phyloP scores from a whole-genome alignment of 2,888 invertebrate genomes.

The Acanthopleura granulata region DNA sequence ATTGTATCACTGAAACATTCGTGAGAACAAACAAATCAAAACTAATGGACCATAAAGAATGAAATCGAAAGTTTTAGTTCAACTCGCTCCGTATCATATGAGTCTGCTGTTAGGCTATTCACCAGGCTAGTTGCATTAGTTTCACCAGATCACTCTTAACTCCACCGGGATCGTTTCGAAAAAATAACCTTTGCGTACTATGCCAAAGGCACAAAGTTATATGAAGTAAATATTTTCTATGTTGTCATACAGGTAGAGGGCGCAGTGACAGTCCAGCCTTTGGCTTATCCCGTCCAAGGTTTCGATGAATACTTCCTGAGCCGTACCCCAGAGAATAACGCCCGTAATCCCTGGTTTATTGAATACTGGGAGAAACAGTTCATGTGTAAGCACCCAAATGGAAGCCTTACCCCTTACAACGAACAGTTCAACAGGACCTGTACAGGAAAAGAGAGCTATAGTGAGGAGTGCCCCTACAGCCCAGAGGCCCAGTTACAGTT shows the following conservation, averaged over 20 bases:
- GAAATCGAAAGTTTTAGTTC: too few relatives aligned
- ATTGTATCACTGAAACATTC: too few relatives aligned
- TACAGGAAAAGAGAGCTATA: slow-evolving; percentile 83
- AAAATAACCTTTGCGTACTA: too few relatives aligned
- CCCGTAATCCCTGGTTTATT: slow-evolving; percentile 66
- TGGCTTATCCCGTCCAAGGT: slow-evolving; percentile 84
- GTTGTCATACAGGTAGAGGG: slow-evolving; percentile 80
- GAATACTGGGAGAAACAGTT: slow-evolving; percentile 84
- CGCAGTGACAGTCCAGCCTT: slow-evolving; percentile 94
- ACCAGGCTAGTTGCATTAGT: too few relatives aligned
- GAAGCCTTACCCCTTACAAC: slow-evolving; percentile 72
- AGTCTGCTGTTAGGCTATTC: too few relatives aligned
- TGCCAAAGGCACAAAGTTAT: too few relatives aligned
- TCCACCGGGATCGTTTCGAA: too few relatives aligned
- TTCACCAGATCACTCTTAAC: too few relatives aligned
- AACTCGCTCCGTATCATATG: too few relatives aligned
- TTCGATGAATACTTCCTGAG: slow-evolving; percentile 65
- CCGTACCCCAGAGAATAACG: slow-evolving; percentile 59
- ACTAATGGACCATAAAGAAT: too few relatives aligned
- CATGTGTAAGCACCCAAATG: slow-evolving; percentile 79
- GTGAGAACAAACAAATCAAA: too few relatives aligned
- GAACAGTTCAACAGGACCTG: slow-evolving; percentile 73
- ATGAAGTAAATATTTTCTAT: neutral
- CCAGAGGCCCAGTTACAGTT: slow-evolving; percentile 92
- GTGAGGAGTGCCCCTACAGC: slow-evolving; percentile 77